Evolutionary conservation across 2,113 vertebrate species (phyloP), one percentile per base, ranked within the genome.

Genomic region (Nycticebus coucang): DNA sequence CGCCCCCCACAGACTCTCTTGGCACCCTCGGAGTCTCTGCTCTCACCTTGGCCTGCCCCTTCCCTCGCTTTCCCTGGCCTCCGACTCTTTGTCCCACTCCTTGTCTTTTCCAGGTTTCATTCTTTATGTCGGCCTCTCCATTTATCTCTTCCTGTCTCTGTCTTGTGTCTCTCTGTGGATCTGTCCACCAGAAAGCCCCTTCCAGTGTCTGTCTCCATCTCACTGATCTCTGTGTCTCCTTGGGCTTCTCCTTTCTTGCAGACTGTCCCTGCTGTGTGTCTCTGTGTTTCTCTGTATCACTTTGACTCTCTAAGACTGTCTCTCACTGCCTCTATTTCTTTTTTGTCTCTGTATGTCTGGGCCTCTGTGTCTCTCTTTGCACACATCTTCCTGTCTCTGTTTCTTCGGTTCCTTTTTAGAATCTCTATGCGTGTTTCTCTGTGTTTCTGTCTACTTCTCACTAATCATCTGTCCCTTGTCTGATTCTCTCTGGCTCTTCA

Each of bases 221-320:
- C 62, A 71, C 90, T 91, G 96, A 66, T 91, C 77, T 83, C 97
- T 97, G 96, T 88, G 83, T 95, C 97, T 97, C 98, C 97, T 96
- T 98, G 95, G 96, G 95, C 95, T 88, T 98, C 98, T 97, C 97
- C 96, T 96, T 94, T 89, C 97, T 97, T 96, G 88, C 50, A 30
- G 82, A 68, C 95, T 89, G 93, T 87, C 91, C 33, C 2, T 77
- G 53, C 14, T 97, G 95, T 97, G 97, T 95, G 89, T 98, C 95
- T 97, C 97, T 97, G 97, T 97, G 97, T 97, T 95, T 98, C 97
- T 98, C 98, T 98, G 97, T 93, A 74, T 97, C 91, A 92, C 82
- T 80, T 28, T 68, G 85, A 19, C 57, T 83, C 59, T 83, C 35
- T 71, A 37, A 57, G n/a, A 78, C 74, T 30, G 26, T 78, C 92